phyloP scores from a whole-genome alignment of 1,140 invertebrate species.

The Drosophila grimshawi region DNA sequence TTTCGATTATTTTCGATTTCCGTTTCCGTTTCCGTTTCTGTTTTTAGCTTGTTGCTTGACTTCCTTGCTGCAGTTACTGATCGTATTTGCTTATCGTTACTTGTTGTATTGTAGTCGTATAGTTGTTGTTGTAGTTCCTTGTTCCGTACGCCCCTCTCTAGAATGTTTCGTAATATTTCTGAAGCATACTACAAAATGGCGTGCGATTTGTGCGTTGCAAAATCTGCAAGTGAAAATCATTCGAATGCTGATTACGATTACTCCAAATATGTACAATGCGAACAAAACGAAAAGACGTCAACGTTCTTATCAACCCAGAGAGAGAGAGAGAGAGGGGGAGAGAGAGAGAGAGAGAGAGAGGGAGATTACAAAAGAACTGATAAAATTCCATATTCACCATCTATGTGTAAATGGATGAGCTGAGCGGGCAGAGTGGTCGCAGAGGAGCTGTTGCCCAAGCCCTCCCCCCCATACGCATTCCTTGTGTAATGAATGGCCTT shows the following conservation, averaged over 20 bases:
- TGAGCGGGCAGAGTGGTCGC: background rate
- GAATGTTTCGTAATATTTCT: constrained; percentile 72
- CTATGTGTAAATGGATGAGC: constrained; percentile 7
- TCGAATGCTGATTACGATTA: constrained; percentile 51
- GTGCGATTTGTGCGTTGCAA: constrained; percentile 69
- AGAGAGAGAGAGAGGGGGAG: background rate
- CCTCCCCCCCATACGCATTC: constrained; percentile 29
- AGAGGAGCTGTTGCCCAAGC: background rate
- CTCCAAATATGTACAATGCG: constrained; percentile 21
- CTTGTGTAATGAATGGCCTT: constrained; percentile 47
- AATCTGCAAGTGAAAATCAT: constrained; percentile 67
- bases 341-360: constrained; percentile 21
- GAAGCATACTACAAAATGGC: constrained; percentile 70
- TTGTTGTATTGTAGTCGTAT: background rate
- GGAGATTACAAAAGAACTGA: constrained; percentile 11
- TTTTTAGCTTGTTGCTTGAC: background rate
- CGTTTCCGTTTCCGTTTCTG: constrained; percentile 16
- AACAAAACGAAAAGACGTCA: constrained; percentile 24
- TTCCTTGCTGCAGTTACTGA: background rate
- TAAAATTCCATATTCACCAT: constrained; percentile 24
- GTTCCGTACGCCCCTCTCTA: constrained; percentile 30
- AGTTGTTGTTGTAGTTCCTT: background rate
- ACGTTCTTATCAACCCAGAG: constrained; percentile 30
- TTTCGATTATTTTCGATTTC: background rate
- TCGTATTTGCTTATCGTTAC: background rate